Evolutionary conservation across 2,888 invertebrate species (phyloP), one percentile per base, ranked within the genome.

Genomic region (Tetramorium bicarinatum): DNA sequence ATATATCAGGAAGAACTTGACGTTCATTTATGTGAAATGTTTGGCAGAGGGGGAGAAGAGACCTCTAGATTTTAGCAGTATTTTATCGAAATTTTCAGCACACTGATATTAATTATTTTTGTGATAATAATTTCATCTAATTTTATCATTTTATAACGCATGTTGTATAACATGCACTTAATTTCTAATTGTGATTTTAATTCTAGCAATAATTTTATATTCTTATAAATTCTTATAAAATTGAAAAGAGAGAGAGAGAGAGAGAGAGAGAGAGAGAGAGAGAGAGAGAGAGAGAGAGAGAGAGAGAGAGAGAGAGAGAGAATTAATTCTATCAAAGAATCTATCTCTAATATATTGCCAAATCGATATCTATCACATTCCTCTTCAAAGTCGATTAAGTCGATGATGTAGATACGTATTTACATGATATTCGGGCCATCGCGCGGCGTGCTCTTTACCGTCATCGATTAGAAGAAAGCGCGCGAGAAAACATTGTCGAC

Each of bases 1-100:
- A 47, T 56, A 44, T 25, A 79, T 21, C 21, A 11, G n/a, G 21
- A 56, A 69, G 34, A 44, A 56, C 71, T 56, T 71, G 69, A 18
- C 21, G 38, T 25, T 79, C 8, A 76, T 66, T 76, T 66, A 38
- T 38, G n/a, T 41, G 18, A 38, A 41, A 66, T 41, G 34, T 67
- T 52, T 9, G 21, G 38, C 18, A 44, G 44, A 66, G 15, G 0
- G 0, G 3, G 15, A 29, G 15, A 44, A 44, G 11, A 59, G 11
- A 0, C n/a, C n/a, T 29, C 9, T 25, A 56, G 18, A 72, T 56
- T 56, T 72, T 38, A 54, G 21, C n/a, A 52, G 38, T 38, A n/a
- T 0, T 54, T 72, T 38, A 56, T 38, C 15, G 38, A 72, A 47
- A 29, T 15, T 67, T 25, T 67, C 3, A 44, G 25, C 25, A 15